Conservation (phyloP, 2,113 vertebrate genomes). For the Chelonoidis abingdonii region DNA sequence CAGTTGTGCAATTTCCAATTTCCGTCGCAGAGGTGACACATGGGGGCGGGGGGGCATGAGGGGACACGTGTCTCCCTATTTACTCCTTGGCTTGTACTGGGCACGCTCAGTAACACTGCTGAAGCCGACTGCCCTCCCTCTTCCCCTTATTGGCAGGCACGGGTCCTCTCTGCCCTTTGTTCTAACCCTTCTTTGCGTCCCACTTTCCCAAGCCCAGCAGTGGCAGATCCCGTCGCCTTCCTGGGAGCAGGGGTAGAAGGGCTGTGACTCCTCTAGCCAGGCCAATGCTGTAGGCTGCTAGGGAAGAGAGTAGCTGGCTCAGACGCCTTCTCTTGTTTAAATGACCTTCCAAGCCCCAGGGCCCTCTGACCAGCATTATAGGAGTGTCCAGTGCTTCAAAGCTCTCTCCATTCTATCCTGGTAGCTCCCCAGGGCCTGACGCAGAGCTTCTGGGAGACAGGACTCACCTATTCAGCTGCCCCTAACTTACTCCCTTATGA, state of each 20-base stretch:
- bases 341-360: background rate
- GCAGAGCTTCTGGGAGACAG: rapidly evolving
- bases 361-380: background rate
- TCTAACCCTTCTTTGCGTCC: background rate
- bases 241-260: background rate
- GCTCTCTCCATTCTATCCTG: background rate
- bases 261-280: background rate
- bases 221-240: background rate
- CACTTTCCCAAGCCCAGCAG: background rate
- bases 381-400: background rate
- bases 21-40: no score
- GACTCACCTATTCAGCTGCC: background rate
- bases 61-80: no score
- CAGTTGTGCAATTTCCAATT: background rate
- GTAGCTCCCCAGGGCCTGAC: rapidly evolving
- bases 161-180: background rate
- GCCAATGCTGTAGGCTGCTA: background rate
- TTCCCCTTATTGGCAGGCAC: no score
- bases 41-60: no score
- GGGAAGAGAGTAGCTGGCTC: background rate
- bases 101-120: no score
- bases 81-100: no score
- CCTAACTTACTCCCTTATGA: background rate
- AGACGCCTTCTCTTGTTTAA: background rate
- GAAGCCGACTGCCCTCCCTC: no score